Conservation (phyloP, 2,888 invertebrate genomes). For the Hydropsyche betteni region DNA sequence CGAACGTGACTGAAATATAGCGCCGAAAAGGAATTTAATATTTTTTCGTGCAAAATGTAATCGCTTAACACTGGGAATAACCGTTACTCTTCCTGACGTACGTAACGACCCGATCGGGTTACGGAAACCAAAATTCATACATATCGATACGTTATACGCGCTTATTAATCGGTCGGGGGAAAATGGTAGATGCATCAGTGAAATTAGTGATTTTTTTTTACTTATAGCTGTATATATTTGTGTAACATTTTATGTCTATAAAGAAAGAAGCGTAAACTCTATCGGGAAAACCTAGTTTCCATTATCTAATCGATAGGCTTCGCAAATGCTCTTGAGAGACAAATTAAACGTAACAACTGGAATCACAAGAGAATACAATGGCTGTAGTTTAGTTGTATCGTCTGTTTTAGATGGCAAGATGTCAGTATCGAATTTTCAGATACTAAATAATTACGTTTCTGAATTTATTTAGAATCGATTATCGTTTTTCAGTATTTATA, state of each 20-base stretch:
- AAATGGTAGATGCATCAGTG: too few species aligned
- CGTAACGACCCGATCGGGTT: background rate
- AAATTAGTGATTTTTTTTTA: too few species aligned
- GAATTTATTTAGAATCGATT: too few species aligned
- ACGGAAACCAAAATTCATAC: background rate
- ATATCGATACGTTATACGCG: background rate
- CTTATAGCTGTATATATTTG: too few species aligned
- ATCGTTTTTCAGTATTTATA: too few species aligned
- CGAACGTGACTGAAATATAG: slow-evolving; percentile 23
- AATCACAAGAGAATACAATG: slow-evolving; percentile 22
- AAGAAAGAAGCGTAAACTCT: background rate
- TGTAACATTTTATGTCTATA: too few species aligned
- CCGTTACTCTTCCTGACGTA: slow-evolving; percentile 1
- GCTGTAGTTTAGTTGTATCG: slow-evolving; percentile 32
- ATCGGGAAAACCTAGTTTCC: background rate
- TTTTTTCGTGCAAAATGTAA: slow-evolving; percentile 11
- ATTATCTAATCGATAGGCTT: slow-evolving; percentile 38
- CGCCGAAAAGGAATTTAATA: slow-evolving; percentile 9
- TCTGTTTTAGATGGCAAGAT: slow-evolving; percentile 33
- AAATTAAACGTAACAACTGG: slow-evolving; percentile 37
- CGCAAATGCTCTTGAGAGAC: slow-evolving; percentile 34
- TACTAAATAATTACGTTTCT: background rate
- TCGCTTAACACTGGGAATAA: slow-evolving; percentile 1
- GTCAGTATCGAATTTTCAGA: slow-evolving; percentile 2
- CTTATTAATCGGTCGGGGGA: too few species aligned